Evolutionary conservation across 1,140 invertebrate species (phyloP), one percentile per base, ranked within the genome.

Genomic region (Caenorhabditis briggsae): DNA sequence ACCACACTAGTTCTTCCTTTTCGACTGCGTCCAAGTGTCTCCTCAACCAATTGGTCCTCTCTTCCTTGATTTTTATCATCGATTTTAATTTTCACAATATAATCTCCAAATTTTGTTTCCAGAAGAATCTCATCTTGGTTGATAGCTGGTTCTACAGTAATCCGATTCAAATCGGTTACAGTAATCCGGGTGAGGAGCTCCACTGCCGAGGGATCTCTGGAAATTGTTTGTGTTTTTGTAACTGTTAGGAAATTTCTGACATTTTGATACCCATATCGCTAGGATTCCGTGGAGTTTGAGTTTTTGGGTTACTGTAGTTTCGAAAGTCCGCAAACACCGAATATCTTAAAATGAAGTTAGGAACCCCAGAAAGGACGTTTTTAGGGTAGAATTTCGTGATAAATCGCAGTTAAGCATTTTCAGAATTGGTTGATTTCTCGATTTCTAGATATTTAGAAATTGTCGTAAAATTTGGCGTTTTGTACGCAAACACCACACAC

Each of bases 31-130:
- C 70, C 70, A 23, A 50, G 3, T 5, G 14, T 25, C 1, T 48
- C 33, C 11, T 78, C 70, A 1, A 25, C n/a, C 70, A 78, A 11
- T n/a, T 78, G 43, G 23, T 78, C 70, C 9, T 78, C 70, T 11
- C 18, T 11, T 20, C n/a, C 46, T 12, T 50, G 12, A 2, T 78
- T 46, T 7, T 25, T 46, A n/a, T 78, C 70, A 5, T 78, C 70
- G 2, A 78, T 78, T 78, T 48, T 48, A 0, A 78, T 78, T 23
- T 78, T 78, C 8, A 78, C 70, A 50, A 23, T 78, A 23, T 20
- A 78, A 78, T 78, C 70, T 53, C 70, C 70, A 50, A 78, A 78
- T 50, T 53, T 78, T 3, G 70, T 78, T 2, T 78, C 70, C 70
- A 78, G 23, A 16, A 53, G 33, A 12, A 78, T 50, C 23, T 33